Percentiles rank a stretch among this genome's conserved stretches.
phyloP scores from a whole-genome alignment of 2,888 invertebrate genomes.

The Drosophila parthenogenetica region DNA sequence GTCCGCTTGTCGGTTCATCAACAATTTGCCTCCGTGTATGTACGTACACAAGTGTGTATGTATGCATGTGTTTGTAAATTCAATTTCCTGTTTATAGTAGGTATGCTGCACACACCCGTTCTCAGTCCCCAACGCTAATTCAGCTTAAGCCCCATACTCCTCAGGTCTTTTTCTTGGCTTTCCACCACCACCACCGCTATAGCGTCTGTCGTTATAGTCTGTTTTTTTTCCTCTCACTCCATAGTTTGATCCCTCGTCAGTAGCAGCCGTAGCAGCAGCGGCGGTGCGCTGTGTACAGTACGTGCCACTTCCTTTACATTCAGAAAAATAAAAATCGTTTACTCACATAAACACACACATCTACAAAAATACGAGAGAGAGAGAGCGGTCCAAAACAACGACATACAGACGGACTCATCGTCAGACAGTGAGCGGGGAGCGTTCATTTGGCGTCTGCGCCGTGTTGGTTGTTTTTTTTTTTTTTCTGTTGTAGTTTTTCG shows the following conservation, averaged over 20 bases:
- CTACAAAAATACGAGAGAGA: conserved; percentile 24
- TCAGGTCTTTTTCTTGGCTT: conserved; percentile 49
- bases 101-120: conserved; percentile 57
- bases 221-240: conserved; percentile 56
- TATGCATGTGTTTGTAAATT: conserved; percentile 71
- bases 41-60: conserved; percentile 21
- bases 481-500: conserved; percentile 49
- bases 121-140: conserved; percentile 28
- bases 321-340: conserved; percentile 77
- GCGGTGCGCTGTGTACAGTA: conserved; percentile 72
- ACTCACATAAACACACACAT: conserved; percentile 42
- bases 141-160: conserved; percentile 28
- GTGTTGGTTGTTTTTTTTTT: conserved; percentile 43
- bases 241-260: conserved; percentile 56
- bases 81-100: conserved; percentile 80
- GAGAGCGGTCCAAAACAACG: conserved; percentile 44
- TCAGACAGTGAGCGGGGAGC: conserved; percentile 46
- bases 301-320: conserved; percentile 80
- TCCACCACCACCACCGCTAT: conserved; percentile 54
- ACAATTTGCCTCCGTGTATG: conserved; percentile 47
- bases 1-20: conserved; percentile 72
- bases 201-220: conserved; percentile 56
- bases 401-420: conserved; percentile 42
- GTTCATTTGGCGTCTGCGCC: conserved; percentile 72
- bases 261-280: conserved; percentile 57